Base-by-base conservation (phyloP, 2,113 vertebrate species). In the Marmota flaviventris region DNA sequence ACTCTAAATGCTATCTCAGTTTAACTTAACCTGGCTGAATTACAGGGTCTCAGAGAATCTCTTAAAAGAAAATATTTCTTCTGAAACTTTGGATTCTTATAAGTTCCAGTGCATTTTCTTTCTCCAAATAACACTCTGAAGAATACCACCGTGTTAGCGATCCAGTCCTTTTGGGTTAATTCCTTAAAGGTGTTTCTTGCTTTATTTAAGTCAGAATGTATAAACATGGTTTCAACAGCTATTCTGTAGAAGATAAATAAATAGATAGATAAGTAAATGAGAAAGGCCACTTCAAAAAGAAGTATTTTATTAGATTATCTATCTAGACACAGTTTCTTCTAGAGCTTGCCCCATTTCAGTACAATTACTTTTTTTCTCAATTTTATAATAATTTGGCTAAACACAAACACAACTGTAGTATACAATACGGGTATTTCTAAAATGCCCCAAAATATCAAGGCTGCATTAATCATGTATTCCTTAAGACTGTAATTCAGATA, bases 171-270 rank as follows among this genome's bases (percentile, higher is more conserved):
- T 65, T 93, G 73, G 34, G 87, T 84, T 93, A 98, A 82, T 45
- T 98, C 93, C 67, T 90, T 83, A 88, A 98, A 98, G 51, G 79
- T n/a, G 4, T 93, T 72, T 84, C 97, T 98, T 75, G 98, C 98
- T 96, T 79, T 96, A 84, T 89, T 91, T 83, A 98, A 78, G 42
- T 98, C 97, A 85, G 98, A 82, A 73, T 76, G 69, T 83, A 97
- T 0, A 87, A n/a, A 51, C 18, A n/a, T 65, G 0, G 1, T 63
- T 84, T 89, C 93, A 84, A 76, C 3, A 96, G 72, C 2, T 85
- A 18, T 88, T 75, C 97, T 98, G 76, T 61, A 56, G 34, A 83
- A 96, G 67, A 86, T 5, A 89, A 84, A 89, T 39, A 83, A 32
- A 85, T 4, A 45, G 45, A 48, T 61, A 11, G 32, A 1, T 93